Evolutionary conservation across 2,797 vertebrate genomes (phyloP).

Genomic region (Danio choprae): DNA sequence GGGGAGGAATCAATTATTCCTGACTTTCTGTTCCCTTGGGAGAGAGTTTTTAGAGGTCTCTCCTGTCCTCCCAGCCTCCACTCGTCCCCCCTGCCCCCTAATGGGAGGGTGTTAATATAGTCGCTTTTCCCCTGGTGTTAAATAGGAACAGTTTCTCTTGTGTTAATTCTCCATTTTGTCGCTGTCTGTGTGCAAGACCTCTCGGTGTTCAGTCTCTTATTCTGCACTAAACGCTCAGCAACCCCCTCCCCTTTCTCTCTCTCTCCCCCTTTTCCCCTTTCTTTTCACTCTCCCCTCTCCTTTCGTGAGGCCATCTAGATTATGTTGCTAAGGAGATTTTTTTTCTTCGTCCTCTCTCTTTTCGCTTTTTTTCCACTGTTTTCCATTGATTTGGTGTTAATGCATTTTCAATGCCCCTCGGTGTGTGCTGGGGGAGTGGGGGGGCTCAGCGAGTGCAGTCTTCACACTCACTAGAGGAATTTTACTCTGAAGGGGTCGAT

Average conservation of each 20-base stretch:
- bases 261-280: constrained; percentile 84
- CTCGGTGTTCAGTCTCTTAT: constrained; percentile 88
- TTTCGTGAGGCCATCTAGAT: constrained; percentile 90
- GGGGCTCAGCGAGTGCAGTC: constrained; percentile 81
- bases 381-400: constrained; percentile 99
- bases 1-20: constrained; percentile 42
- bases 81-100: constrained; percentile 48
- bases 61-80: constrained; percentile 10
- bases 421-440: constrained; percentile 92
- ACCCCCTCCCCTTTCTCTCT: constrained; percentile 64
- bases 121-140: constrained; percentile 89
- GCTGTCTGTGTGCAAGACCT: constrained; percentile 88
- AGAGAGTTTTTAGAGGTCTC: constrained; percentile 40
- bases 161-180: constrained; percentile 98
- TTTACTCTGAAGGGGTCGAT: constrained; percentile 92
- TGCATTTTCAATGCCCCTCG: constrained; percentile 99
- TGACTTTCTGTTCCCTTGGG: constrained; percentile 59
- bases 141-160: constrained; percentile 99
- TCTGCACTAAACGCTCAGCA: constrained; percentile 81
- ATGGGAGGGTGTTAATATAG: constrained; percentile 86
- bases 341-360: constrained; percentile 54
- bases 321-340: constrained; percentile 99
- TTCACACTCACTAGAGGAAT: constrained; percentile 90
- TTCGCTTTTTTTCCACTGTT: constrained; percentile 89
- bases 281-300: constrained; percentile 76